Evolutionary conservation across 2,113 vertebrate genomes (phyloP), one percentile per base, ranked within the genome.

Genomic region (Potamarius usumacintae): DNA sequence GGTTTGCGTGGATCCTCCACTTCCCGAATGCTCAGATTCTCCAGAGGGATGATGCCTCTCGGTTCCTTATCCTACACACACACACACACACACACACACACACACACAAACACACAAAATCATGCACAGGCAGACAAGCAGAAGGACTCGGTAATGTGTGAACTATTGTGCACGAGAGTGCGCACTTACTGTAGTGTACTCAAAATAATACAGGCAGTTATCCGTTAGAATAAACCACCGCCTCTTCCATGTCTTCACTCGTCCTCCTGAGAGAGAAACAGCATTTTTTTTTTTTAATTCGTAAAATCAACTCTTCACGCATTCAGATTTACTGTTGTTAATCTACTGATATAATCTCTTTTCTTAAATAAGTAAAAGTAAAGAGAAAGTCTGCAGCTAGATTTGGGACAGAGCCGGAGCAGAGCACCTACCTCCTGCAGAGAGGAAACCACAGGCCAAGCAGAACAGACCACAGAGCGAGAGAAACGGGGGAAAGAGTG

Each of bases 11-110:
- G 97, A 82, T 98, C 97, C 42, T 98, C 97, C 34, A 98, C 97
- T 89, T 98, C 97, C 1, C 97, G 96, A 90, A 98, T 98, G 91
- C 97, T 98, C 18, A 98, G 95, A 85, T 98, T 98, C 94, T 98
- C 97, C 91, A 98, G 90, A 0, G 97, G 97, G 89, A 98, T 97
- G 88, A 98, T 95, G 7, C 95, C 95, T 90, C 95, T 89, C 0
- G 94, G 95, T 55, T 96, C 95, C 82, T 96, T 96, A 88, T 96
- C 95, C 95, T 96, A 90, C 87, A 89, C 62, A 83, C 78, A 52
- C 65, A 89, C 85, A 92, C 53, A 84, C 74, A 86, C 60, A 83
- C 78, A 52, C 65, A 89, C 85, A 92, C 53, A 84, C 74, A 90
- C 87, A 89, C 62, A 83, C 78, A 52, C 65, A 89, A 84, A 92